These are phyloP conservation scores for Colostygia pectinataria DNA, from an alignment of 2,888 invertebrate genomes.

Conservation along the genomic window DNA sequence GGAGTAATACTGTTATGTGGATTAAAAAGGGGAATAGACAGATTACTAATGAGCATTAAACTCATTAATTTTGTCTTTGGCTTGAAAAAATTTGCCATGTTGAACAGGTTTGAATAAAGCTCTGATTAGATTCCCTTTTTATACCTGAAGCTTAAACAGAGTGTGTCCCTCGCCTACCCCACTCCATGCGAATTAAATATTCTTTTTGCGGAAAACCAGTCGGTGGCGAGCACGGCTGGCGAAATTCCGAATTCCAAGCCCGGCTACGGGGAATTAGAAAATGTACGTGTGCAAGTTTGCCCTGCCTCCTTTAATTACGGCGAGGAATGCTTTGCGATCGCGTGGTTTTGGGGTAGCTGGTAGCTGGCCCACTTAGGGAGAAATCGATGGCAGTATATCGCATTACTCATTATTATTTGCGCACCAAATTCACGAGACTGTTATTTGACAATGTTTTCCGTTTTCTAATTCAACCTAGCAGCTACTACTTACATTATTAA, in stretches of 20 bases:
- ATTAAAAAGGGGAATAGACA: no score
- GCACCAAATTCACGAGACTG: no score
- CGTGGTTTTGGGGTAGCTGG: slow-evolving; percentile 16
- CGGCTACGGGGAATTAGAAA: slow-evolving; percentile 33
- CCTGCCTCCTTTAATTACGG: slow-evolving; percentile 35
- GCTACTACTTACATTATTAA: no score
- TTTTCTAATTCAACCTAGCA: no score
- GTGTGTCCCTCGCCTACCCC: slow-evolving; percentile 6
- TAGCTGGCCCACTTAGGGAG: slow-evolving; percentile 13
- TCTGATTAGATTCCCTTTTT: slow-evolving; percentile 14
- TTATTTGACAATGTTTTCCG: no score
- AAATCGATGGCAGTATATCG: not conserved
- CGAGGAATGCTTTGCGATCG: slow-evolving; percentile 21
- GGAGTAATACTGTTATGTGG: no score
- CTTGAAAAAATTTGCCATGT: no score
- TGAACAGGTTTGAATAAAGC: slow-evolving; percentile 8
- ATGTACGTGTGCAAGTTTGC: slow-evolving; percentile 29
- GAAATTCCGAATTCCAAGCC: slow-evolving; percentile 34
- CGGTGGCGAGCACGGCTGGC: slow-evolving; percentile 22
- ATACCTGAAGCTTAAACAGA: slow-evolving; percentile 16
- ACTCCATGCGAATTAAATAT: slow-evolving; percentile 21
- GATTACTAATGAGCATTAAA: no score
- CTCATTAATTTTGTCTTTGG: not conserved
- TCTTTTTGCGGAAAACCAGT: slow-evolving; percentile 28
- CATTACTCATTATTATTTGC: not conserved